phyloP scores from a whole-genome alignment of 2,888 invertebrate genomes.

The Odontomyia ornata region DNA sequence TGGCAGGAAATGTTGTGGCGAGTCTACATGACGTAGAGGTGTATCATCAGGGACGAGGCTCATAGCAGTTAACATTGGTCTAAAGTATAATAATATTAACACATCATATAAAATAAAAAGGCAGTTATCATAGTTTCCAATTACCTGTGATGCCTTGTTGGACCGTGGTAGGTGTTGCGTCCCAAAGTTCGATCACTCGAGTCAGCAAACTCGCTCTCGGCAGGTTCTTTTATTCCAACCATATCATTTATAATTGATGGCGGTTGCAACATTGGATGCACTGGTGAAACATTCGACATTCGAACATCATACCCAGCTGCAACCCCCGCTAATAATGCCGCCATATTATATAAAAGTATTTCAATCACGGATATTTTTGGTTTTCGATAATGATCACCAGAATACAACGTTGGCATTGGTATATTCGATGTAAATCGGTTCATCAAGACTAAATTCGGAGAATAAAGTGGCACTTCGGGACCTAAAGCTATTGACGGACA shows the following conservation, averaged over 20 bases:
- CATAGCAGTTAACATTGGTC: slow-evolving; percentile 57
- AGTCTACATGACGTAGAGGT: slow-evolving; percentile 77
- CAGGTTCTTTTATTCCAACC: neutral
- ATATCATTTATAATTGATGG: slow-evolving; percentile 66
- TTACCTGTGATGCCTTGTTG: slow-evolving; percentile 76
- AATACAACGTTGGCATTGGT: slow-evolving; percentile 84
- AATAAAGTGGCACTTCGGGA: slow-evolving; percentile 60
- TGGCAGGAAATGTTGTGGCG: slow-evolving; percentile 73
- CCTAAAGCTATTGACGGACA: slow-evolving; percentile 56
- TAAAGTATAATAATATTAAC: slow-evolving; percentile 31
- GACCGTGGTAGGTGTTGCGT: slow-evolving; percentile 92
- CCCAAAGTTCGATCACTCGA: slow-evolving; percentile 59
- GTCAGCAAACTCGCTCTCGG: slow-evolving; percentile 43
- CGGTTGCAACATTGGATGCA: slow-evolving; percentile 82
- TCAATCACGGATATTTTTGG: slow-evolving; percentile 63
- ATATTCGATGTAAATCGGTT: slow-evolving; percentile 65
- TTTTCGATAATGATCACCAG: slow-evolving; percentile 70
- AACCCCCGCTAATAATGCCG: slow-evolving; percentile 88
- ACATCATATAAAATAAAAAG: neutral
- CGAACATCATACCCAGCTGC: slow-evolving; percentile 93
- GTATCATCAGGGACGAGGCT: slow-evolving; percentile 62
- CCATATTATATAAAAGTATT: slow-evolving; percentile 84
- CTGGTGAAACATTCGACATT: slow-evolving; percentile 83
- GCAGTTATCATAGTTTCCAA: slow-evolving; percentile 48
- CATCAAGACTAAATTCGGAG: slow-evolving; percentile 62